phyloP scores from a whole-genome alignment of 1,140 invertebrate genomes.

The Trissolcus basalis region DNA sequence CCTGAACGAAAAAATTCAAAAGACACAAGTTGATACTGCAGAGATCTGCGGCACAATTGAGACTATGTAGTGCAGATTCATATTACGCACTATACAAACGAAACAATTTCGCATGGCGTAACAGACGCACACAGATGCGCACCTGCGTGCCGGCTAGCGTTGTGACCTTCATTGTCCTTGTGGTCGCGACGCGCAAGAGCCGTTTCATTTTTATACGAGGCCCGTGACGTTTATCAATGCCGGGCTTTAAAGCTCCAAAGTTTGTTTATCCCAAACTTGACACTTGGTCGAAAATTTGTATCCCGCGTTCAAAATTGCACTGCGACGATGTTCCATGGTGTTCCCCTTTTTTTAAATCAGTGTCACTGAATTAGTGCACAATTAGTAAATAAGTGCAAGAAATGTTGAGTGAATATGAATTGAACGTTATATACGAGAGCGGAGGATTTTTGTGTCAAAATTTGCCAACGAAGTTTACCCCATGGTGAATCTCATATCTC shows the following conservation, averaged over 20 bases:
- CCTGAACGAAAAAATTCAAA: no score
- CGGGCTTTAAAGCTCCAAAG: slow-evolving; percentile 25
- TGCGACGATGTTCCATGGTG: no score
- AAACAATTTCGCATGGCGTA: slow-evolving; percentile 46
- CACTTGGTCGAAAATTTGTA: not conserved
- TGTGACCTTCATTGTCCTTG: slow-evolving; percentile 73
- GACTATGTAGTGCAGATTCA: slow-evolving; percentile 25
- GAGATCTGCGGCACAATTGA: slow-evolving; percentile 18
- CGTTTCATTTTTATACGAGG: slow-evolving; percentile 64
- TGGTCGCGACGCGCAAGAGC: slow-evolving; percentile 58
- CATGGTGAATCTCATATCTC: no score
- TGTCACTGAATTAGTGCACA: no score
- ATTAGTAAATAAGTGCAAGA: no score
- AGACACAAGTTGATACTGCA: slow-evolving; percentile 25
- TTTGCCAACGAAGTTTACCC: no score
- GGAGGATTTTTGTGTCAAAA: no score
- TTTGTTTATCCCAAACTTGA: slow-evolving; percentile 4
- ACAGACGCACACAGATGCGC: slow-evolving; percentile 59
- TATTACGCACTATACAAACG: slow-evolving; percentile 37
- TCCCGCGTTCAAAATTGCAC: no score
- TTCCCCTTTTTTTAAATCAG: no score
- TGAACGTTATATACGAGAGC: no score
- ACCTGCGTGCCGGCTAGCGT: slow-evolving; percentile 67
- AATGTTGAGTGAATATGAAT: no score
- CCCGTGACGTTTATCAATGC: slow-evolving; percentile 39